These are phyloP conservation scores for Danionella cerebrum DNA, from an alignment of 2,113 vertebrate species.

Conservation along the genomic window DNA sequence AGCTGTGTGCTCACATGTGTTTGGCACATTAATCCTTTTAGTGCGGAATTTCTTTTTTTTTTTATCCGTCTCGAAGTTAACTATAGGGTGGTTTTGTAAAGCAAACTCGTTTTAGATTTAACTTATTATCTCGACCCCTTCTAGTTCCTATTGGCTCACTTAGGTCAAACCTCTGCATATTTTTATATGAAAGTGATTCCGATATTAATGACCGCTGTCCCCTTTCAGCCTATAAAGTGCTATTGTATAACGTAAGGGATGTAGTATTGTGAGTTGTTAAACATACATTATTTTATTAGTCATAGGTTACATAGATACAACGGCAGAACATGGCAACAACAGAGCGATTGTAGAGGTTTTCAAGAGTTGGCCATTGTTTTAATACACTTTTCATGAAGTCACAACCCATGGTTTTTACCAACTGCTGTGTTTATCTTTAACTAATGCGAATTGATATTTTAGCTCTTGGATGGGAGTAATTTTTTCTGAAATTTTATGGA, in stretches of 20 bases:
- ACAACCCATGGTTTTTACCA: not conserved
- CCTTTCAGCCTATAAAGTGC: not conserved
- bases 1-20: not conserved
- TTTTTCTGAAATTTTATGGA: not conserved
- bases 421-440: no score
- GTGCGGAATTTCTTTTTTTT: not conserved
- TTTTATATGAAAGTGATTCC: no score
- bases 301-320: not conserved
- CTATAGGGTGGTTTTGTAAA: no score
- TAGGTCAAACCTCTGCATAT: no score
- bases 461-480: not conserved
- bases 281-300: not conserved
- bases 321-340: not conserved
- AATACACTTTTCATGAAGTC: not conserved
- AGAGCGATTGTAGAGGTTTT: not conserved
- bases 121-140: no score
- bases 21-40: not conserved
- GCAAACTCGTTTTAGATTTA: no score
- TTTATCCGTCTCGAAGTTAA: no score
- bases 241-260: not conserved
- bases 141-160: no score
- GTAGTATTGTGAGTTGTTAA: not conserved
- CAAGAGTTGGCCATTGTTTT: not conserved
- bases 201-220: not conserved
- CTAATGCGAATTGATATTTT: not conserved